A percentile compares a stretch with the other conserved stretches of the same genome.
phyloP scores from a whole-genome alignment of 2,888 invertebrate species.

The Zonitis immaculata region DNA sequence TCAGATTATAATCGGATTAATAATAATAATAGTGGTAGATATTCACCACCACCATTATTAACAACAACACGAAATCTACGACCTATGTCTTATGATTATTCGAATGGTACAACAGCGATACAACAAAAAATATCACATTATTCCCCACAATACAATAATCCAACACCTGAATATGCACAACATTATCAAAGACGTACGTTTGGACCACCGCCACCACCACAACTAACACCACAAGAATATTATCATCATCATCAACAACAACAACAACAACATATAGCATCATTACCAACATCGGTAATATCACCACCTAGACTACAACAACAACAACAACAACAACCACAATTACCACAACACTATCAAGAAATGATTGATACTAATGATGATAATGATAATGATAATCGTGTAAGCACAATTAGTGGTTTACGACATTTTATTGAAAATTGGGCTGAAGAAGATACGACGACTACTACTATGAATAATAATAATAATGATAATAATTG shows the following conservation, averaged over 20 bases:
- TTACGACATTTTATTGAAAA: conserved; percentile 44
- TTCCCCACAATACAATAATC: conserved; percentile 30
- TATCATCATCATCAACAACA: conserved; percentile 24
- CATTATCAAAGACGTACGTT: conserved; percentile 35
- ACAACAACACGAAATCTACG: conserved; percentile 27
- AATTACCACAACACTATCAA: too few relatives aligned
- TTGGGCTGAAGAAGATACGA: conserved; percentile 43
- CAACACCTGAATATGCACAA: conserved; percentile 36
- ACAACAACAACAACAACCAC: conserved; percentile 21
- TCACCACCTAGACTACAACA: background rate
- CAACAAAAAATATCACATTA: conserved; percentile 35
- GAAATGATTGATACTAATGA: too few relatives aligned
- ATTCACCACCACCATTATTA: conserved; percentile 23
- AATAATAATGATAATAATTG: conserved; percentile 10
- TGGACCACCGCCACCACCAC: conserved; percentile 15
- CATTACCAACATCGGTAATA: background rate
- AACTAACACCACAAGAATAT: conserved; percentile 21
- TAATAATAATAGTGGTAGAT: conserved; percentile 10
- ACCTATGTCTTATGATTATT: too few relatives aligned
- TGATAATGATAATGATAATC: too few relatives aligned
- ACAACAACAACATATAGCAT: background rate
- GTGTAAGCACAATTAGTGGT: conserved; percentile 34
- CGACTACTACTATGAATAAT: too few relatives aligned
- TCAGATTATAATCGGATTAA: conserved; percentile 3
- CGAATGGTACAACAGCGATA: too few relatives aligned